Evolutionary conservation across 2,113 vertebrate genomes (phyloP).

Genomic region (Mola mola): DNA sequence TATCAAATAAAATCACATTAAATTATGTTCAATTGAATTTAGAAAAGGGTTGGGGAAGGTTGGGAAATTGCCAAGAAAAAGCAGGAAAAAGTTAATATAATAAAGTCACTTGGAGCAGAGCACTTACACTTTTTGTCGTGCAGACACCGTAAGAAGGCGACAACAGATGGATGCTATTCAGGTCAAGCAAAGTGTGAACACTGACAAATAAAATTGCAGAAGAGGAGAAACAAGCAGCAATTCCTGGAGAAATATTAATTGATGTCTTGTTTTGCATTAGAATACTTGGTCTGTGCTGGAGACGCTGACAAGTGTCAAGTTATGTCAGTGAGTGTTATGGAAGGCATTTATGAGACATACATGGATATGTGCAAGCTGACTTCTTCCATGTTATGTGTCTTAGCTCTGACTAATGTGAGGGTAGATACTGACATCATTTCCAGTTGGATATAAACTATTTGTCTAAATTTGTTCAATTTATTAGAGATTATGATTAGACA

Average conservation of each 20-base stretch:
- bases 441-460: no score
- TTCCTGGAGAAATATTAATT: background rate
- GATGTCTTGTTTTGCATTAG: background rate
- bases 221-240: no score
- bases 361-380: no score
- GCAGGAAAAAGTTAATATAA: constrained; percentile 5
- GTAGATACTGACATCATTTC: no score
- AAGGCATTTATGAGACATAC: background rate
- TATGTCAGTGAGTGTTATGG: background rate
- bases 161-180: constrained; percentile 17
- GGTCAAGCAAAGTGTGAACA: constrained; percentile 1
- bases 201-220: background rate
- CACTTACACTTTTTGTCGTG: background rate
- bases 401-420: no score
- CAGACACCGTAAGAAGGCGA: background rate
- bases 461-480: no score
- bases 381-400: no score
- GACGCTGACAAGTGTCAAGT: background rate
- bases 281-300: background rate
- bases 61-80: constrained; percentile 6
- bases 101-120: background rate
- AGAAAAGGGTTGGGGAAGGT: background rate
- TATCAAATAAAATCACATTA: background rate
- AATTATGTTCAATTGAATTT: constrained; percentile 18
- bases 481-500: no score